Evolutionary conservation across 2,888 invertebrate genomes (phyloP), one percentile per base, ranked within the genome.

Genomic region (Callyntrura guangdongensis): DNA sequence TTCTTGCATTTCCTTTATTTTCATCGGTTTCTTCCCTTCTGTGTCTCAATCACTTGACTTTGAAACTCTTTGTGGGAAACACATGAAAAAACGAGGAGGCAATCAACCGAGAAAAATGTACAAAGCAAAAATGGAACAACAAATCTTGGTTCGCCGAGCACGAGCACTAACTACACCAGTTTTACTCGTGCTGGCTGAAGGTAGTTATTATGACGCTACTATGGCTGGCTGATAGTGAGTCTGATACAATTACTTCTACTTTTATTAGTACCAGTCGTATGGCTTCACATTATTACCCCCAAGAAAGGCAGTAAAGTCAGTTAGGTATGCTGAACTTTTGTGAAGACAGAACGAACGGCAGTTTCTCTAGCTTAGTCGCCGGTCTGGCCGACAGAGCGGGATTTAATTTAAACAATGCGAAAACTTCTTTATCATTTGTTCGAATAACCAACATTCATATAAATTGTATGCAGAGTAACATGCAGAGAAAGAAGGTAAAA

Each of bases 161-260:
- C 12, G 0, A 25, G 6, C 64, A 22, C 11, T 27, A 67, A 25
- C 69, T n/a, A 3, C 6, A 17, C 1, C 8, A 17, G 45, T 14
- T 14, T 14, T 36, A 12, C 14, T 69, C 22, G 64, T 53, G 8
- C 14, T 69, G 14, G 77, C 2, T 53, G 25, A 14, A 77, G 53
- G 9, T 1, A 22, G 14, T 9, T 25, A 53, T 53, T 17, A 11
- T 2, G 69, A 17, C 3, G 56, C 11, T 56, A 53, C 8, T 49
- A 14, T 25, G 69, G 17, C 17, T 67, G 12, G 27, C 27, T 74
- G 47, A 74, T 77, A 22, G 17, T 8, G n/a, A 81, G 59, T 81
- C 8, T 81, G 59, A 81, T 81, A 61, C 59, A 61, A 79, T 79
- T 81, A 81, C 45, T 61, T 61, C 61, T 47, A 17, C 61, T 20